Base-by-base conservation (phyloP, 1,140 invertebrate species). In the Drosophila orena region DNA sequence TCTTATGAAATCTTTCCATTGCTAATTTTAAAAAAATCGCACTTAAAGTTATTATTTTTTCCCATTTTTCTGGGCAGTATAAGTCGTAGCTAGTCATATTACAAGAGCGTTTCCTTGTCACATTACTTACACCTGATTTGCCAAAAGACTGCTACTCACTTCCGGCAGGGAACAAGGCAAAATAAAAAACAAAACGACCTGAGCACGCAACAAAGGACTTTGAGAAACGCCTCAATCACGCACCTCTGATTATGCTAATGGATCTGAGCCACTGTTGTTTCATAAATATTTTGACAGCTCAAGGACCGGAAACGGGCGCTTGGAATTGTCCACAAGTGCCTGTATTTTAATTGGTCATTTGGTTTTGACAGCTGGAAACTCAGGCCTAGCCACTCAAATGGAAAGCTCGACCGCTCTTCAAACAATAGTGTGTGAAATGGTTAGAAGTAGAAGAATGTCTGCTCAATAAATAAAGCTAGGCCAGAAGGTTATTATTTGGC, bases 171-270 rank as follows among this genome's bases (percentile, higher is more conserved):
- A 40, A 42, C 11, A 35, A 34, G 58, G 75, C 75, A 81, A 86
- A 81, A 58, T 46, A 8, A 8, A 30, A 43, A 75, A 59, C 83
- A 86, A 86, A 86, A 59, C 53, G 44, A 49, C 49, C 22, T 24
- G 42, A 59, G 56, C 83, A 86, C 83, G 81, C 81, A 75, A 85
- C 68, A 66, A 53, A 73, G 15, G 49, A 44, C 62, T 34, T 8
- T 5, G 54, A 59, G 56, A 61, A 60, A 81, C 47, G 61, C 53
- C 58, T 79, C 54, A 74, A 77, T 81, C 81, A 85, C 81, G 83
- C 83, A 86, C 75, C 77, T 79, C 81, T 88, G 75, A 88, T 88
- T 86, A 86, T 86, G 83, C 83, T 86, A 86, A 86, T 86, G 83
- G 81, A 71, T 76, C 61, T 68, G 52, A 60, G 40, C 46, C 53